phyloP scores from a whole-genome alignment of 2,888 invertebrate genomes.

The Ophraella communa region DNA sequence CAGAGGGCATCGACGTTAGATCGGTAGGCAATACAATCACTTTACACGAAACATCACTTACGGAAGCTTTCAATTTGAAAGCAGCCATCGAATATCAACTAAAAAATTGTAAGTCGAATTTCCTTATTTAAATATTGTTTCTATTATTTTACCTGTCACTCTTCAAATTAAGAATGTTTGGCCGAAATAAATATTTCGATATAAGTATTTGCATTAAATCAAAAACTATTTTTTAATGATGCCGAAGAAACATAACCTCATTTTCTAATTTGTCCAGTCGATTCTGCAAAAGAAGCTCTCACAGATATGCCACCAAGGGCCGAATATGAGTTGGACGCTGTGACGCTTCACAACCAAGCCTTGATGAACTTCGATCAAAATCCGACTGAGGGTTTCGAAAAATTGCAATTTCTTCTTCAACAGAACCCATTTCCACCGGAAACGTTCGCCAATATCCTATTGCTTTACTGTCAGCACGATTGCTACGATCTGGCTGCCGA shows the following conservation, averaged over 20 bases:
- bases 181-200: too few species aligned
- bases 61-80: slow-evolving; percentile 98
- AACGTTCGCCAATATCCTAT: slow-evolving; percentile 93
- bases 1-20: slow-evolving; percentile 89
- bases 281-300: slow-evolving; percentile 85
- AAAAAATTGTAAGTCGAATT: slow-evolving; percentile 81
- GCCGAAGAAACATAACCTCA: too few species aligned
- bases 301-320: slow-evolving; percentile 91
- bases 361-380: slow-evolving; percentile 82
- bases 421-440: slow-evolving; percentile 97
- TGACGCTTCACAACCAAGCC: slow-evolving; percentile 97
- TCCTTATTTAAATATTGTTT: too few species aligned
- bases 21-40: slow-evolving; percentile 96
- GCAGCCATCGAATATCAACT: slow-evolving; percentile 97
- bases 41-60: slow-evolving; percentile 93
- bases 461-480: slow-evolving; percentile 96
- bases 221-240: too few species aligned
- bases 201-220: not conserved
- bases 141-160: too few species aligned
- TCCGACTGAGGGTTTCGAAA: slow-evolving; percentile 93
- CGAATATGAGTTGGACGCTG: slow-evolving; percentile 96
- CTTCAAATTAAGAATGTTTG: too few species aligned
- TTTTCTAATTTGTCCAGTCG: slow-evolving; percentile 63
- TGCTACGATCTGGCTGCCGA: slow-evolving; percentile 98
- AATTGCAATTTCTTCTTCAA: slow-evolving; percentile 90